Evolutionary conservation across 2,888 invertebrate species (phyloP), one percentile per base, ranked within the genome.

Genomic region (Papilio elwesi): DNA sequence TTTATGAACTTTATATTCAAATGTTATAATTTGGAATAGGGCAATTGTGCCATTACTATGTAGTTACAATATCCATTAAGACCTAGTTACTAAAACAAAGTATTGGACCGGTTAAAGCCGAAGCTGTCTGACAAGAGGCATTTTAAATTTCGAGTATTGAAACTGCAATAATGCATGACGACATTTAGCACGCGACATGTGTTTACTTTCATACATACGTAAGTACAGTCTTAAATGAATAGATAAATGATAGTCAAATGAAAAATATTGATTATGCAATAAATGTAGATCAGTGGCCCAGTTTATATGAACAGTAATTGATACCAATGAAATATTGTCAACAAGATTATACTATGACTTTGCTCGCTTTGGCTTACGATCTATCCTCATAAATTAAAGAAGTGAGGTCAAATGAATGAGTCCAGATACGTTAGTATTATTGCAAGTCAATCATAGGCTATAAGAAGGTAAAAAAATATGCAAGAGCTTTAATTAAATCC

Each of bases 71-170:
- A 0, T 13, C 36, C 6, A 7, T 36, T 26, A 55, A 55, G 53
- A 11, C 26, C 59, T n/a, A 55, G 68, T 57, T 36, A 57, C 36
- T 16, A 0, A 16, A 55, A 68, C 57, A 48, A 55, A 68, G 55
- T 69, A 59, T 15, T n/a, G 15, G 11, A 62, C 62, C 62, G 43
- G 62, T 62, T 62, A 51, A n/a, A 38, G n/a, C 9, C 51, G 4
- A 51, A 69, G 38, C 69, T 36, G 69, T 69, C 62, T 13, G 48
- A 38, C 69, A 69, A 62, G 69, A 59, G 69, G 62, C 59, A 69
- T 69, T 69, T 62, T 43, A 62, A 68, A 69, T 47, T 67, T n/a
- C 13, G 7, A 26, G 47, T 26, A 12, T 13, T 57, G 26, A 47
- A 63, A 15, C 36, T 57, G 13, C 15, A 15, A 52, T 55, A 12